phyloP scores from a whole-genome alignment of 2,113 vertebrate species.

The Amia ocellicauda region DNA sequence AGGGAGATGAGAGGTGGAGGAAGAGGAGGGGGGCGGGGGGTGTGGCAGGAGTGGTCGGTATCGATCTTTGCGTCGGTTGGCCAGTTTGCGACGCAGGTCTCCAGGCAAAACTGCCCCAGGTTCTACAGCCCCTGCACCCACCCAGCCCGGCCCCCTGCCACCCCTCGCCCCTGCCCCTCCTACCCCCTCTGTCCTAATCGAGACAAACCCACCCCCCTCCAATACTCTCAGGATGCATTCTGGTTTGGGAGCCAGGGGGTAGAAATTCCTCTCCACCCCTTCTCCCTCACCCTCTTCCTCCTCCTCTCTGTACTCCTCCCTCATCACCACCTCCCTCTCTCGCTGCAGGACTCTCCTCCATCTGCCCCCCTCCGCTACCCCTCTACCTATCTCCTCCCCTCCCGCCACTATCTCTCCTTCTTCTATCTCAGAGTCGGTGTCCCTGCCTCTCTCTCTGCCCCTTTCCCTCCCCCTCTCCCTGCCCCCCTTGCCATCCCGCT shows the following conservation, averaged over 20 bases:
- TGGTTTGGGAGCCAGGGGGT: too few relatives aligned
- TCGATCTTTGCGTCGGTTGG: constrained; percentile 75
- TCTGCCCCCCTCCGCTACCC: background rate
- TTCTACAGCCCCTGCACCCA: too few relatives aligned
- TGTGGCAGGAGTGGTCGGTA: constrained; percentile 59
- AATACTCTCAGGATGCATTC: constrained; percentile 28
- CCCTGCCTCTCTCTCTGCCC: constrained; percentile 6
- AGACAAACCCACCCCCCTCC: constrained; percentile 50
- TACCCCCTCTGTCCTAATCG: constrained; percentile 48
- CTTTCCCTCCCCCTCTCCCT: constrained; percentile 7
- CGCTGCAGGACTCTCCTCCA: background rate
- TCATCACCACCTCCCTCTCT: constrained; percentile 57
- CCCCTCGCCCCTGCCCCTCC: constrained; percentile 55
- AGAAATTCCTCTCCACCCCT: background rate
- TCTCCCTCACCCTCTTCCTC: background rate
- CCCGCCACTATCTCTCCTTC: constrained; percentile 58
- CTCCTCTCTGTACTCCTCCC: background rate
- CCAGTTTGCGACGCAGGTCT: constrained; percentile 80
- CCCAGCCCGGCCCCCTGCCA: too few relatives aligned
- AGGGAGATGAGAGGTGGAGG: constrained; percentile 27
- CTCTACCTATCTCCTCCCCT: background rate
- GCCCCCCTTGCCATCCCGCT: constrained; percentile 13
- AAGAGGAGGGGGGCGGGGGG: constrained; percentile 50
- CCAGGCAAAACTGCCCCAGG: too few relatives aligned
- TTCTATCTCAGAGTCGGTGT: constrained; percentile 59